Evolutionary conservation across 1,140 invertebrate species (phyloP).

Genomic region (Rhopalosiphum padi): DNA sequence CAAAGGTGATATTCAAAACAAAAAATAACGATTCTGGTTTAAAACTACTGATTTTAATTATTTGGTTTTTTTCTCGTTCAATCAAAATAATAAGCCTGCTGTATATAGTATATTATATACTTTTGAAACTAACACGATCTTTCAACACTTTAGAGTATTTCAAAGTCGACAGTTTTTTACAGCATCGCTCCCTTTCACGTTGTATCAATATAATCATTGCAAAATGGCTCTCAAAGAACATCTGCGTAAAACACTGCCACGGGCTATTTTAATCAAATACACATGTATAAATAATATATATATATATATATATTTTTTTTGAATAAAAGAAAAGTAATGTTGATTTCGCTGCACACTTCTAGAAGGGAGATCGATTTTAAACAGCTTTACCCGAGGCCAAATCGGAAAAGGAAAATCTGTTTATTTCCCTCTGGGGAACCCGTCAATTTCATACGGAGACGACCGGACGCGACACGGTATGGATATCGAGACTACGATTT

Average conservation of each 20-base stretch:
- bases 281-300: not conserved
- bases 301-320: not conserved
- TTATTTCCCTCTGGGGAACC: constrained; percentile 26
- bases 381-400: constrained; percentile 24
- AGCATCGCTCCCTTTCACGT: not conserved
- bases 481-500: not conserved
- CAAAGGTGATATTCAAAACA: not conserved
- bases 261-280: constrained; percentile 57
- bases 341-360: not conserved
- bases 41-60: not conserved
- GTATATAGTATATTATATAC: not conserved
- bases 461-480: not conserved
- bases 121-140: not conserved
- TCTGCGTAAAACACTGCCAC: constrained; percentile 39
- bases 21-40: not conserved
- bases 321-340: constrained; percentile 28
- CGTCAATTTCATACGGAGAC: not conserved
- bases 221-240: constrained; percentile 9
- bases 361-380: constrained; percentile 42
- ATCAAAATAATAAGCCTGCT: not conserved
- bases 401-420: not conserved
- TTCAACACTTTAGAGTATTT: not conserved
- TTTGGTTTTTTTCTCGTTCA: not conserved
- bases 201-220: constrained; percentile 52
- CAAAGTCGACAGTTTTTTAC: constrained; percentile 21